Evolutionary conservation across 2,113 vertebrate genomes (phyloP).

Genomic region (Chloropsis hardwickii): DNA sequence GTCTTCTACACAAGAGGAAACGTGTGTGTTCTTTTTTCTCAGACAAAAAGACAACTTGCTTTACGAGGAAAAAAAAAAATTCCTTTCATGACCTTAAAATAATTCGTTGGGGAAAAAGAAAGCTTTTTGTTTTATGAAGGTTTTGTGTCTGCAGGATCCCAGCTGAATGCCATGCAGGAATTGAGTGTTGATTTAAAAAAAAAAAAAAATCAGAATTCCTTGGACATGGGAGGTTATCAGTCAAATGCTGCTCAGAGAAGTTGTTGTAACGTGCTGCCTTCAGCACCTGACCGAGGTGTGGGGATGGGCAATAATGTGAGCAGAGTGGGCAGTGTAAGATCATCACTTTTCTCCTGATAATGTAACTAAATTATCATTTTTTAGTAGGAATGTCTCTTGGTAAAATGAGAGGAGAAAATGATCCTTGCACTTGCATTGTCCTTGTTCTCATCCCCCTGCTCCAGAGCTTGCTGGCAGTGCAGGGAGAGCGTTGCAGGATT

Average conservation of each 20-base stretch:
- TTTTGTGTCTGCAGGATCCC: background rate
- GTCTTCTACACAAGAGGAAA: background rate
- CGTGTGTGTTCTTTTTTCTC: background rate
- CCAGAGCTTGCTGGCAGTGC: background rate
- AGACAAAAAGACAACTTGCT: background rate
- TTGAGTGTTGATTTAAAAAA: background rate
- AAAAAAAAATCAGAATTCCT: background rate
- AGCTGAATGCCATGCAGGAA: background rate
- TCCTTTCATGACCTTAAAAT: background rate
- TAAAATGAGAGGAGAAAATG: background rate
- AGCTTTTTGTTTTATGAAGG: background rate
- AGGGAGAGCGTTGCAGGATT: background rate
- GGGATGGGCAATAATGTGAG: background rate
- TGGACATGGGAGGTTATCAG: background rate
- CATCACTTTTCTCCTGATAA: background rate
- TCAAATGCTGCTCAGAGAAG: background rate
- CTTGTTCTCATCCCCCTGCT: background rate
- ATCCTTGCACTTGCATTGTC: accelerated
- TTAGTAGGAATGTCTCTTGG: background rate
- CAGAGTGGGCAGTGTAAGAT: background rate
- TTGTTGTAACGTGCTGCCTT: background rate
- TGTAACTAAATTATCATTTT: background rate
- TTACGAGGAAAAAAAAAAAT: background rate
- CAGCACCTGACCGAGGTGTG: accelerated
- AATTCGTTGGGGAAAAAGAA: background rate